Evolutionary conservation across 2,113 vertebrate species (phyloP), one percentile per base, ranked within the genome.

Genomic region (Acrocephalus arundinaceus): DNA sequence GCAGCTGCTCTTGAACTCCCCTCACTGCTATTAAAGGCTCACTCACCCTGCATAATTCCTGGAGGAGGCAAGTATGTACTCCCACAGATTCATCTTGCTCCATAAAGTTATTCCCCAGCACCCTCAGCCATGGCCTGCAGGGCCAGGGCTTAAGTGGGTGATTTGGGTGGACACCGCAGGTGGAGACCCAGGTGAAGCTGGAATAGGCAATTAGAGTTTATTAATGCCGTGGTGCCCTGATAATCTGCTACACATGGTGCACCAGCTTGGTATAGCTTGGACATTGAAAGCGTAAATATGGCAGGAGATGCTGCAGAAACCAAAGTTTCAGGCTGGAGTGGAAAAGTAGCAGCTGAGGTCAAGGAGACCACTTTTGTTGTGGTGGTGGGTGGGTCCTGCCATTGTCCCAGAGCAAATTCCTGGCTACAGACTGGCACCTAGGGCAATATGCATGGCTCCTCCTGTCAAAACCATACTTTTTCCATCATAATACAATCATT

Each of bases 51-150:
- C 19, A 39, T 20, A 30, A 49, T 7, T 4, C 19, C 43, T 14
- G 3, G 3, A 39, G 13, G 5, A 87, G 5, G 73, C 1, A 46
- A 61, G 7, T 13, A 20, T 0, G 1, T 37, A 28, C 11, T 9
- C 16, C 15, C 12, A 24, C 33, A 61, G 10, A 7, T 23, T 30
- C 51, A 27, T 5, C 31, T 28, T 2, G 3, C 11, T 52, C 21
- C 7, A 24, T 9, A 30, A 30, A 85, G 7, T 17, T 20, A 30
- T 18, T 18, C 8, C 33, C 2, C 7, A 82, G 23, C 25, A 78
- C 15, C 9, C 15, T 35, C 54, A 67, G 6, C 30, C 22, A 33
- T 2, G 11, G 27, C 39, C 37, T 39, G 37, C 15, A 45, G 39
- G 12, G 10, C 15, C 13, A 63, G 59, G 5, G 7, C 7, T 73